Percentiles rank a stretch among this genome's conserved stretches.
Conservation (phyloP, 2,113 vertebrate species). For the Bubo blakistoni region DNA sequence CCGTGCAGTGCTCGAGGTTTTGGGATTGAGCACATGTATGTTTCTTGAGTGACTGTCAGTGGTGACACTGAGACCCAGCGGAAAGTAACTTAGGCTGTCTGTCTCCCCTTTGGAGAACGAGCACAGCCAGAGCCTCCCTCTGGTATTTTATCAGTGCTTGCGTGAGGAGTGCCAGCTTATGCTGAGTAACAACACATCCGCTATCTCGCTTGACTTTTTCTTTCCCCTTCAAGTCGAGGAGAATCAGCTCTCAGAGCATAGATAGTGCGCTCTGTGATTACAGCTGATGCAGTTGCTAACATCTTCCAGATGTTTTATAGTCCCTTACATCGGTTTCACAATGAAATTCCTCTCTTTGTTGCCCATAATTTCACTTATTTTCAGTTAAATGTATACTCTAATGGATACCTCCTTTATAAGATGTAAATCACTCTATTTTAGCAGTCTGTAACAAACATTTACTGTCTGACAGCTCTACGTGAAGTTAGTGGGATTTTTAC, state of each 20-base stretch:
- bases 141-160: conserved; percentile 59
- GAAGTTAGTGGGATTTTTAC: not conserved
- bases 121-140: not conserved
- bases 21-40: not conserved
- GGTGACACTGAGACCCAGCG: not conserved
- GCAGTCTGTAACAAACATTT: not conserved
- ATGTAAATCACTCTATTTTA: not conserved
- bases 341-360: conserved; percentile 42
- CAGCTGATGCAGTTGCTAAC: conserved; percentile 56
- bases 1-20: not conserved
- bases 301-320: conserved; percentile 73
- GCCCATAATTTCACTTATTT: not conserved
- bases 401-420: not conserved
- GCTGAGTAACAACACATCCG: conserved; percentile 1
- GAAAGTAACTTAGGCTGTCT: not conserved
- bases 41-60: conserved; percentile 13
- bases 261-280: conserved; percentile 52
- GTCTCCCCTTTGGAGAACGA: not conserved
- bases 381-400: not conserved
- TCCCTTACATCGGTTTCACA: conserved; percentile 9
- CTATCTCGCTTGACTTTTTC: conserved; percentile 31
- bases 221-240: conserved; percentile 37
- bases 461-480: not conserved
- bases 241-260: not conserved
- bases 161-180: conserved; percentile 27